Percentiles rank a stretch among this genome's conserved stretches.
Evolutionary conservation across 30 jellyfish, hydroid and myxozoan species (phyloP).

Genomic region (Chironex yamaguchii): DNA sequence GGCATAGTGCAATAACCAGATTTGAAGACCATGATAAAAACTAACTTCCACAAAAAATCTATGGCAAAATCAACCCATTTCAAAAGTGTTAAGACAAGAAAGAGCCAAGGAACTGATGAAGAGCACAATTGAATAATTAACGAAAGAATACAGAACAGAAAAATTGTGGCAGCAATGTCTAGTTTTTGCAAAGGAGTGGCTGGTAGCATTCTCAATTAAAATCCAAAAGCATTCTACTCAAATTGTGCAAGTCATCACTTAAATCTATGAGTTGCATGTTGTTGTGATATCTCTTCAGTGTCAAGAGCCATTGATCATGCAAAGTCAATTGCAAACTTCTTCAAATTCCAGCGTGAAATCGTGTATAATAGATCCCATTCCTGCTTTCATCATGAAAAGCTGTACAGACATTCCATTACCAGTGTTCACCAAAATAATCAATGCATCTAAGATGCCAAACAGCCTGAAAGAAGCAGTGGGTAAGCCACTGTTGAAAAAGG

Average conservation of each 20-base stretch:
- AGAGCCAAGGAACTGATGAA: not conserved
- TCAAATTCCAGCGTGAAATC: no score
- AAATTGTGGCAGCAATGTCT: slow-evolving; percentile 60
- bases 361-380: no score
- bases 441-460: no score
- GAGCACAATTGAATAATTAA: not conserved
- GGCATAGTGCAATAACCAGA: not conserved
- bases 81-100: not conserved
- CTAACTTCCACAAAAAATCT: not conserved
- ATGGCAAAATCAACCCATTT: not conserved
- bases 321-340: slow-evolving; percentile 4
- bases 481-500: no score
- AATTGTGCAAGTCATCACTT: not conserved
- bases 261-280: slow-evolving; percentile 13
- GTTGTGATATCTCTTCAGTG: slow-evolving; percentile 4
- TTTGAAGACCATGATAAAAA: not conserved
- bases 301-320: slow-evolving; percentile 3
- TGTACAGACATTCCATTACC: no score
- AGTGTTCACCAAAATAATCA: no score
- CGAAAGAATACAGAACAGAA: not conserved
- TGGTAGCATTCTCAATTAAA: not conserved
- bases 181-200: slow-evolving; percentile 55
- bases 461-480: no score
- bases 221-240: slow-evolving; percentile 50
- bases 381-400: no score